phyloP scores from a whole-genome alignment of 1,140 invertebrate species.

The Euura lappo region DNA sequence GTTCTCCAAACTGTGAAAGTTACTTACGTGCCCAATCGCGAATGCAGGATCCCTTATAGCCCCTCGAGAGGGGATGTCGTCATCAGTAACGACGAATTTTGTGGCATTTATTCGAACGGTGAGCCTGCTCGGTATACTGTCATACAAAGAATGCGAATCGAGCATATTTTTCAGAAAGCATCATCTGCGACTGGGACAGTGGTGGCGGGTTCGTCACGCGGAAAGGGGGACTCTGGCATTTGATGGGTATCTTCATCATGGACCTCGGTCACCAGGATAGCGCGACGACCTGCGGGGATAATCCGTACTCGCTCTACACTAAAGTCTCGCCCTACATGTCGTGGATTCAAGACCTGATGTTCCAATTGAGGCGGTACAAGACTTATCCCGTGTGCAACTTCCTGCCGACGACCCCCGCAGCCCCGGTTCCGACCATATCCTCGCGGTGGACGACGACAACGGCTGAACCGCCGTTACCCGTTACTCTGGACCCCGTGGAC shows the following conservation, averaged over 20 bases:
- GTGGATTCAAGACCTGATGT: conserved; percentile 49
- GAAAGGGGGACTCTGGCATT: conserved; percentile 41
- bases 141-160: neutral
- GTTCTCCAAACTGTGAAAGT: conserved; percentile 46
- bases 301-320: conserved; percentile 52
- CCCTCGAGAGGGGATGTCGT: conserved; percentile 31
- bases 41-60: conserved; percentile 35
- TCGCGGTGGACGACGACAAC: neutral
- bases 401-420: neutral
- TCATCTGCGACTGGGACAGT: conserved; percentile 56
- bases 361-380: conserved; percentile 33
- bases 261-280: conserved; percentile 34
- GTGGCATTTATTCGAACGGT: conserved; percentile 55
- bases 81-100: conserved; percentile 53
- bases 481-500: neutral
- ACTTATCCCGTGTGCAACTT: conserved; percentile 11
- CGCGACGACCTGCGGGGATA: conserved; percentile 41
- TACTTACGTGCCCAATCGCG: conserved; percentile 38
- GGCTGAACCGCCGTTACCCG: neutral
- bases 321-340: conserved; percentile 42
- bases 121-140: conserved; percentile 10
- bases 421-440: neutral
- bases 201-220: conserved; percentile 53
- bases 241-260: conserved; percentile 53
- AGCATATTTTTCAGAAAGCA: conserved; percentile 41